These are phyloP conservation scores for Nasonovia ribisnigri DNA, from an alignment of 2,888 invertebrate species.

Conservation along the genomic window DNA sequence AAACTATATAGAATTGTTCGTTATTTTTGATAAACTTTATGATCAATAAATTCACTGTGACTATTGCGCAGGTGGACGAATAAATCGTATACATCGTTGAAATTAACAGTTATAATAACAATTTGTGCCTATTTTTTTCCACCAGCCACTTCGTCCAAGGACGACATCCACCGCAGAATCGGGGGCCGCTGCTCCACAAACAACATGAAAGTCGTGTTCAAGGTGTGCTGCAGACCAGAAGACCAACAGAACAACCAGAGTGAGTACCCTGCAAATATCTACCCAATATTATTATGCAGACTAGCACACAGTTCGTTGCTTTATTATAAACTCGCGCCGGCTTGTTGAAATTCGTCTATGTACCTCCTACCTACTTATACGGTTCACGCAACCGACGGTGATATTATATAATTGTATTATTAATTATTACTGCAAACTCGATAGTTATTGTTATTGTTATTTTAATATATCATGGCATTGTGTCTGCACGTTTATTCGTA, in stretches of 20 bases:
- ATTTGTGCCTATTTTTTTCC: slow-evolving; percentile 69
- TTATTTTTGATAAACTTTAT: not conserved
- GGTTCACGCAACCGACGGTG: not conserved
- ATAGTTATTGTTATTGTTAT: too few species aligned
- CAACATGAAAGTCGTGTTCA: slow-evolving; percentile 96
- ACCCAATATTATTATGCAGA: not conserved
- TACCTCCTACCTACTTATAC: not conserved
- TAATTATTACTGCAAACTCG: not conserved
- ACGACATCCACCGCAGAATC: slow-evolving; percentile 90
- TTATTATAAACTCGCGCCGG: too few species aligned
- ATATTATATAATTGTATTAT: not conserved
- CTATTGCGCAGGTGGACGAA: not conserved
- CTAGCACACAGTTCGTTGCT: too few species aligned
- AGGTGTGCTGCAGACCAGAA: slow-evolving; percentile 89
- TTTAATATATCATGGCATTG: too few species aligned
- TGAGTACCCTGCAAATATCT: slow-evolving; percentile 68
- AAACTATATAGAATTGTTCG: not conserved
- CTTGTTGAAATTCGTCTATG: not conserved
- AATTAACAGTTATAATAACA: not conserved
- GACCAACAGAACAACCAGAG: slow-evolving; percentile 70
- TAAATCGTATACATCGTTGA: not conserved
- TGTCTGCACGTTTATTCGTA: too few species aligned
- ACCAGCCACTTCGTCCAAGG: slow-evolving; percentile 91
- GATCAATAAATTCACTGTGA: not conserved
- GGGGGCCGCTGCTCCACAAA: slow-evolving; percentile 92